phyloP scores from a whole-genome alignment of 1,140 invertebrate species.

The Apis dorsata region DNA sequence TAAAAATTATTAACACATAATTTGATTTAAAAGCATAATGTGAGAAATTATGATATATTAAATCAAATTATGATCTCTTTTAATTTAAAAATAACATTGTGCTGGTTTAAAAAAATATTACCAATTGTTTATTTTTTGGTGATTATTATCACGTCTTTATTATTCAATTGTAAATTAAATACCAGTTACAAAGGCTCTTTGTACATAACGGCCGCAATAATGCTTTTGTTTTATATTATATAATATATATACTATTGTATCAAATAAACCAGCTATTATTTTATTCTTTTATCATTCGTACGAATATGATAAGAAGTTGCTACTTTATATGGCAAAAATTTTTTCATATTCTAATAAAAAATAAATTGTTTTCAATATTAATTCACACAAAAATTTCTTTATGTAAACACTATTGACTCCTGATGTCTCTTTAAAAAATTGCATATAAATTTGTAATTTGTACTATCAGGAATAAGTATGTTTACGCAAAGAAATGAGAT shows the following conservation, averaged over 20 bases:
- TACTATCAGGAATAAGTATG: not conserved
- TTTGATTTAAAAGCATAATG: not conserved
- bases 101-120: not conserved
- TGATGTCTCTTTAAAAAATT: not conserved
- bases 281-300: constrained; percentile 54
- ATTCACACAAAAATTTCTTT: not conserved
- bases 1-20: not conserved
- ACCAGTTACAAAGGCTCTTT: constrained; percentile 79
- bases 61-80: not conserved
- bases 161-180: constrained; percentile 79
- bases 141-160: constrained; percentile 73
- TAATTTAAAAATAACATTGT: not conserved
- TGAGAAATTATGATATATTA: not conserved
- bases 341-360: not conserved
- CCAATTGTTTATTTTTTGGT: constrained; percentile 32
- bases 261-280: constrained; percentile 77
- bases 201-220: constrained; percentile 78
- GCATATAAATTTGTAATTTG: not conserved
- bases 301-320: constrained; percentile 41
- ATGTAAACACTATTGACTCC: not conserved
- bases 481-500: not conserved
- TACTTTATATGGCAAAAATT: not conserved
- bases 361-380: not conserved
- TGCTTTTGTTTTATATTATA: constrained; percentile 77
- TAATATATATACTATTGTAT: constrained; percentile 75